Evolutionary conservation across 2,888 invertebrate species (phyloP), one percentile per base, ranked within the genome.

Genomic region (Lithophane ornitopus): DNA sequence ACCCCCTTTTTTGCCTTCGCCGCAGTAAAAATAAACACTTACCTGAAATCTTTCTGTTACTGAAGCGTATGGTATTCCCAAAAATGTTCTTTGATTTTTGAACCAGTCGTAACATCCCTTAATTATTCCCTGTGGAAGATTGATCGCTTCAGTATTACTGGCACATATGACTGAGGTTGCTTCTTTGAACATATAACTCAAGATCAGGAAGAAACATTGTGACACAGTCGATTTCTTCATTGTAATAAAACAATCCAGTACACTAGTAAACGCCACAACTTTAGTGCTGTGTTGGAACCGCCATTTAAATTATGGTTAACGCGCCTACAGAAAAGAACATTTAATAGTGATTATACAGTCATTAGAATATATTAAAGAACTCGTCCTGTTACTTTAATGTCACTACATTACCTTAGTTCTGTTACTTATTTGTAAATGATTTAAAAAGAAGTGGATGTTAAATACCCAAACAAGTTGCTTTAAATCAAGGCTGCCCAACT

Each of bases 31-130:
- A 39, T 41, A 61, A 59, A 34, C n/a, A 75, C 79, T 82, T 78
- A 89, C 91, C 80, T 85, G 74, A 76, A 87, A 91, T 72, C 89
- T 84, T 34, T 75, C 82, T n/a, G 52, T 74, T 9, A 89, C 84
- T n/a, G 85, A 74, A 28, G 91, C 90, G 54, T 90, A 91, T 2
- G 91, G 90, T 82, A 91, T 84, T 63, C 90, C 90, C 28, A 89
- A 85, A 80, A 85, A 91, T 4, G 70, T 75, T 73, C 74, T 81
- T 75, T 89, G 88, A 6, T 79, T 81, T 1, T 80, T 78, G 0
- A 69, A 49, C 28, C n/a, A 68, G 56, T 80, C 79, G 22, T 80
- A 76, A n/a, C 71, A 74, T 46, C 89, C 89, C 22, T 62, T 81
- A 54, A 89, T 63, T 74, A 54, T 87, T 22, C 91, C 91, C 84